Conservation (phyloP, 2,888 invertebrate genomes). For the Achlya flavicornis region DNA sequence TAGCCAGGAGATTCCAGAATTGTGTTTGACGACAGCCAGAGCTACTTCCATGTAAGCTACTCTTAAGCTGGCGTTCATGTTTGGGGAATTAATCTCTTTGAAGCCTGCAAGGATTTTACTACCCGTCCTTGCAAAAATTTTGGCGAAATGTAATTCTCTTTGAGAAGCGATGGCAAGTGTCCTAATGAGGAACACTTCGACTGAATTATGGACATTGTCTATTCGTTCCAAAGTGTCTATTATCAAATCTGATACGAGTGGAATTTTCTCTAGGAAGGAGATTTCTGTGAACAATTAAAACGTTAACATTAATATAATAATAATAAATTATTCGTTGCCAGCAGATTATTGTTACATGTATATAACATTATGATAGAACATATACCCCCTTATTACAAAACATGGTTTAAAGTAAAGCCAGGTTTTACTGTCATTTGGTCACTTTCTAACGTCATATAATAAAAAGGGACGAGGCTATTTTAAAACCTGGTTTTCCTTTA, state of each 20-base stretch:
- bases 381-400: no score
- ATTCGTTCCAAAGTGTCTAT: slow-evolving; percentile 51
- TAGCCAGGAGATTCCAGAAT: slow-evolving; percentile 87
- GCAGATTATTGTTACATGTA: no score
- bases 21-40: slow-evolving; percentile 83
- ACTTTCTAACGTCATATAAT: no score
- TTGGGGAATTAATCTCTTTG: slow-evolving; percentile 52
- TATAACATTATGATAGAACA: no score
- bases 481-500: no score
- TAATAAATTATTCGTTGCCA: no score
- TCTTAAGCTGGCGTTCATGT: slow-evolving; percentile 85
- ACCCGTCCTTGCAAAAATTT: slow-evolving; percentile 71
- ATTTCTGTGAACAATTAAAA: slow-evolving; percentile 51
- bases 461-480: no score
- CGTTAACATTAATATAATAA: background rate
- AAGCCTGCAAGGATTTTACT: slow-evolving; percentile 52
- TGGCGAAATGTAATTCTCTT: slow-evolving; percentile 85
- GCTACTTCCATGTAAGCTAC: slow-evolving; percentile 87
- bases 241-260: slow-evolving; percentile 58
- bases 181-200: slow-evolving; percentile 85
- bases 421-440: no score
- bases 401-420: no score
- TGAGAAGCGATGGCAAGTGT: slow-evolving; percentile 84
- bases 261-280: slow-evolving; percentile 46
- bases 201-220: slow-evolving; percentile 59